Evolutionary conservation across 2,888 invertebrate genomes (phyloP).

Genomic region (Calliphora vomitoria): DNA sequence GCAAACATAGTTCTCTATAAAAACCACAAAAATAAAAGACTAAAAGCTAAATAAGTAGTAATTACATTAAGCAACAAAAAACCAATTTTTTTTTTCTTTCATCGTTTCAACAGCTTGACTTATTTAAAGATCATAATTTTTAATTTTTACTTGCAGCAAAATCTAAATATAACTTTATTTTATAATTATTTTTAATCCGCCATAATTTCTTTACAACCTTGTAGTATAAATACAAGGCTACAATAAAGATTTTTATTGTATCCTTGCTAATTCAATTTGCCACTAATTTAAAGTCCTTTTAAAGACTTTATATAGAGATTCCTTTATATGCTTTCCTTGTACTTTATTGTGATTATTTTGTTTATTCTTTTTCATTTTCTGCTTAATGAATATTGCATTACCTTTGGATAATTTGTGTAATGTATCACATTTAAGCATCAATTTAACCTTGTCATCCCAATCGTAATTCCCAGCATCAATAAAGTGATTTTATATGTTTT

Average conservation of each 20-base stretch:
- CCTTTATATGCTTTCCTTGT: background rate
- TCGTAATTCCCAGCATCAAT: slow-evolving; percentile 10
- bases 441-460: slow-evolving; percentile 46
- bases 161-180: no score
- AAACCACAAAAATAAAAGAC: no score
- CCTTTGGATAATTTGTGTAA: slow-evolving; percentile 26
- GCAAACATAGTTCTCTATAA: no score
- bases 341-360: slow-evolving; percentile 8
- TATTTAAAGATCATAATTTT: no score
- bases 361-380: background rate
- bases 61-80: no score
- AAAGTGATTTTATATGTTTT: slow-evolving; percentile 17
- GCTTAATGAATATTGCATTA: slow-evolving; percentile 34
- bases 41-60: background rate
- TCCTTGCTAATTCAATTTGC: background rate
- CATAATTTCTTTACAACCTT: background rate
- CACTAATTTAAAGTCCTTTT: background rate
- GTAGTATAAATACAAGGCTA: background rate
- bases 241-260: background rate
- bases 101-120: no score
- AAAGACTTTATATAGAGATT: background rate
- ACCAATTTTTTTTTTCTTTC: no score
- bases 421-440: slow-evolving; percentile 32
- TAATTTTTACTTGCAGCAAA: no score
- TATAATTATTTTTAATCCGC: background rate